A percentile compares a stretch with the other conserved stretches of the same genome.
These are phyloP conservation scores for Hymenochirus boettgeri DNA, from an alignment of 2,113 vertebrate species.

Conservation along the genomic window DNA sequence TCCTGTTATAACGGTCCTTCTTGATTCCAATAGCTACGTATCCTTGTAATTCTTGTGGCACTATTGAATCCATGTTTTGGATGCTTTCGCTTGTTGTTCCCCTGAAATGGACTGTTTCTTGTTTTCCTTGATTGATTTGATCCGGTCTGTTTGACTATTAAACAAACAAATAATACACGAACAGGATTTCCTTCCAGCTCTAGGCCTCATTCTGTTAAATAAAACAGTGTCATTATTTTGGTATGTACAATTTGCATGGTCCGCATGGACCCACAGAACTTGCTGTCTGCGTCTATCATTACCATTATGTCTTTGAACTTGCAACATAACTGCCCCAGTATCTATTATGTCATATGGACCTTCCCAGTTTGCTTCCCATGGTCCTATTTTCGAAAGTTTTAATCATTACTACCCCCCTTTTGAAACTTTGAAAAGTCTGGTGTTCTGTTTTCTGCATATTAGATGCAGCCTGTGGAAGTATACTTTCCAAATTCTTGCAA, in stretches of 20 bases:
- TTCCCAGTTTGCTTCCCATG: too few species aligned
- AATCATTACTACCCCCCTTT: neutral
- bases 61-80: too few species aligned
- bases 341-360: neutral
- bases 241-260: neutral
- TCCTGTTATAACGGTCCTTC: too few species aligned
- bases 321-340: neutral
- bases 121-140: too few species aligned
- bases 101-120: too few species aligned
- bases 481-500: neutral
- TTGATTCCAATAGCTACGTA: too few species aligned
- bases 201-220: too few species aligned
- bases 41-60: too few species aligned
- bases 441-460: neutral
- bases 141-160: too few species aligned
- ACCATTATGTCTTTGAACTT: neutral
- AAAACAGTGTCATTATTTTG: neutral
- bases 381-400: neutral
- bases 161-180: too few species aligned
- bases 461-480: neutral
- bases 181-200: too few species aligned
- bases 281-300: neutral
- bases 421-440: neutral
- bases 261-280: neutral
- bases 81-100: too few species aligned